A percentile compares a stretch with the other conserved stretches of the same genome.
Conservation (phyloP, 2,888 invertebrate genomes). For the Drosophila kambysellisi region DNA sequence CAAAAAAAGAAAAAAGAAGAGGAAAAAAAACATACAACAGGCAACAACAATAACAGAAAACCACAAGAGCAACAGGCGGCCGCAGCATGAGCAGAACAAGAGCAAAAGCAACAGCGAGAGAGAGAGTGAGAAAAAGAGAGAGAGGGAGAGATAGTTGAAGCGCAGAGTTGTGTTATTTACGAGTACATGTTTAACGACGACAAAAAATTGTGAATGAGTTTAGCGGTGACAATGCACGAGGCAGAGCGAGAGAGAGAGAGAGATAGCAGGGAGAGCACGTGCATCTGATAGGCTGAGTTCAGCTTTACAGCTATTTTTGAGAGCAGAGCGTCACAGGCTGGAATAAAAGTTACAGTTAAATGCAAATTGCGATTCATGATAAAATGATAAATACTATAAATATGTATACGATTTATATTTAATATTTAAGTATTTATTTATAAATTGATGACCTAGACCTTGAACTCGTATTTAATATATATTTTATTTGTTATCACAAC, state of each 20-base stretch:
- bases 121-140: background rate
- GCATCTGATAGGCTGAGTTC: slow-evolving; percentile 1
- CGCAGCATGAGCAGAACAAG: slow-evolving; percentile 20
- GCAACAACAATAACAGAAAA: slow-evolving; percentile 50
- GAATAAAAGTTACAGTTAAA: background rate
- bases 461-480: background rate
- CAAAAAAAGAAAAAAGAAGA: slow-evolving; percentile 74
- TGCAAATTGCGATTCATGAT: background rate
- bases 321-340: background rate
- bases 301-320: slow-evolving; percentile 12
- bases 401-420: background rate
- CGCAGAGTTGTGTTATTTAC: slow-evolving; percentile 24
- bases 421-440: background rate
- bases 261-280: slow-evolving; percentile 1
- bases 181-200: slow-evolving; percentile 33
- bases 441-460: background rate
- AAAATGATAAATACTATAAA: background rate
- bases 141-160: background rate
- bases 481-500: slow-evolving; percentile 1
- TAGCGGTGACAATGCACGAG: slow-evolving; percentile 3
- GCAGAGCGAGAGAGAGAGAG: background rate
- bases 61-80: slow-evolving; percentile 58
- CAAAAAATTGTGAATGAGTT: slow-evolving; percentile 61
- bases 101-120: slow-evolving; percentile 7
- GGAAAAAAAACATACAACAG: slow-evolving; percentile 38